phyloP scores from a whole-genome alignment of 2,888 invertebrate species.

The Sesamia inferens region DNA sequence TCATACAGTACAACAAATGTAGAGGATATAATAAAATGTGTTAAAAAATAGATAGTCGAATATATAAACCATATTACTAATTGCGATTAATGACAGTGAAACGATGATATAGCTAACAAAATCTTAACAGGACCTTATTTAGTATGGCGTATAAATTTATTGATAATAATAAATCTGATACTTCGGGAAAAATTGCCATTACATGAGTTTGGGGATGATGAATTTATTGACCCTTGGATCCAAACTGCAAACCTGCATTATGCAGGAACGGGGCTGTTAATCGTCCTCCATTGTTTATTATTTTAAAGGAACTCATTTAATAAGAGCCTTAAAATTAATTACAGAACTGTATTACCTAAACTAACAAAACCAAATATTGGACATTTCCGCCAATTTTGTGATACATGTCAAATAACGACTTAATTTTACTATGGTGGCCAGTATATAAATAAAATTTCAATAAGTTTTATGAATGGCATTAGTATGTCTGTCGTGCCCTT shows the following conservation, averaged over 20 bases:
- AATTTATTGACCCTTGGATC: constrained; percentile 55
- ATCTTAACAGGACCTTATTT: not conserved
- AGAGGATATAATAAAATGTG: not conserved
- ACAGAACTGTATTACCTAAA: constrained; percentile 7
- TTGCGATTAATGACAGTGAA: not conserved
- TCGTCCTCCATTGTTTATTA: constrained; percentile 52
- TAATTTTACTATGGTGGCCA: not conserved
- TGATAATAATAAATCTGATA: not conserved
- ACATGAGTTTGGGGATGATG: constrained; percentile 33
- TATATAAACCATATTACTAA: not conserved
- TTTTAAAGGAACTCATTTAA: constrained; percentile 58
- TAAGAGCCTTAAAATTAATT: constrained; percentile 26
- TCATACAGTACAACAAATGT: not conserved
- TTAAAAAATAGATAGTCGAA: not conserved
- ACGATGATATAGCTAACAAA: not conserved
- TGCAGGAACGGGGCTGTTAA: constrained; percentile 52
- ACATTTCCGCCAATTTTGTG: constrained; percentile 27
- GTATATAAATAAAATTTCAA: too few relatives aligned
- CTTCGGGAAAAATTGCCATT: constrained; percentile 18
- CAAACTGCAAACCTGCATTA: constrained; percentile 58
- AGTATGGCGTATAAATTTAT: not conserved
- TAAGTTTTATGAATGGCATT: not conserved
- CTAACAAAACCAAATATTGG: constrained; percentile 6
- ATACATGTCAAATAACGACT: constrained; percentile 3
- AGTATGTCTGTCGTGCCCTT: not conserved